These are phyloP conservation scores for Campylomormyrus numenius DNA, from an alignment of 2,113 vertebrate species.

Conservation along the genomic window DNA sequence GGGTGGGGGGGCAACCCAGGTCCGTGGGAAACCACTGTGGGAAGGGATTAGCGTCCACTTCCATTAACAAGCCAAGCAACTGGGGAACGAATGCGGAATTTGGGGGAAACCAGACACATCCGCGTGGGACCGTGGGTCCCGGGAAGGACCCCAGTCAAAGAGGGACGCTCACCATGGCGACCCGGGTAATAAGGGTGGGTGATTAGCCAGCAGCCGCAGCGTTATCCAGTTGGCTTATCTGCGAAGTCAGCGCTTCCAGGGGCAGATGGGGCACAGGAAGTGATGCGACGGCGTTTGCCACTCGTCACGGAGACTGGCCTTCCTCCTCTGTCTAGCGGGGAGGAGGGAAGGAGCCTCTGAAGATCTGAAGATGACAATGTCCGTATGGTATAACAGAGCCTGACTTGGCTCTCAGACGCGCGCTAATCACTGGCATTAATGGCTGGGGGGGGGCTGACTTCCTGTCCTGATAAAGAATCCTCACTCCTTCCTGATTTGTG, in stretches of 20 bases:
- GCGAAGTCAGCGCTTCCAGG: not conserved
- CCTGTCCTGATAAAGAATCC: not conserved
- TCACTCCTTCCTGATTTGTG: not conserved
- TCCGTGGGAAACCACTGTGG: slow-evolving; percentile 55
- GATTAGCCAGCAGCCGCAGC: not conserved
- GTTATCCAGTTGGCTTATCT: not conserved
- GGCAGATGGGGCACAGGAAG: slow-evolving; percentile 2
- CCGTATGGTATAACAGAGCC: not conserved
- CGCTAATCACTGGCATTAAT: not conserved
- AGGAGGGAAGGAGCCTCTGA: not conserved
- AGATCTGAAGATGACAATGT: not conserved
- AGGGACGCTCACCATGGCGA: slow-evolving; percentile 14
- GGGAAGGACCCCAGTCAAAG: slow-evolving; percentile 27
- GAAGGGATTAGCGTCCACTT: slow-evolving; percentile 55
- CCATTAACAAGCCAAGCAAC: slow-evolving; percentile 39
- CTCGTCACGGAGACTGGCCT: slow-evolving; percentile 9
- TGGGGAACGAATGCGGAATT: slow-evolving; percentile 49
- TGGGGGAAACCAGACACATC: slow-evolving; percentile 38
- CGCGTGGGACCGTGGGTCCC: slow-evolving; percentile 34
- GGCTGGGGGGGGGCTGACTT: not conserved
- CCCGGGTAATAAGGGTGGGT: not conserved
- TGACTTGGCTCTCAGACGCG: not conserved
- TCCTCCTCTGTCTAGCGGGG: slow-evolving; percentile 3
- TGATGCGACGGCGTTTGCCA: not conserved
- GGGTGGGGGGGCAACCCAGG: slow-evolving; percentile 22